Evolutionary conservation across 1,140 invertebrate species (phyloP).

Genomic region (Centruroides sculpturatus): DNA sequence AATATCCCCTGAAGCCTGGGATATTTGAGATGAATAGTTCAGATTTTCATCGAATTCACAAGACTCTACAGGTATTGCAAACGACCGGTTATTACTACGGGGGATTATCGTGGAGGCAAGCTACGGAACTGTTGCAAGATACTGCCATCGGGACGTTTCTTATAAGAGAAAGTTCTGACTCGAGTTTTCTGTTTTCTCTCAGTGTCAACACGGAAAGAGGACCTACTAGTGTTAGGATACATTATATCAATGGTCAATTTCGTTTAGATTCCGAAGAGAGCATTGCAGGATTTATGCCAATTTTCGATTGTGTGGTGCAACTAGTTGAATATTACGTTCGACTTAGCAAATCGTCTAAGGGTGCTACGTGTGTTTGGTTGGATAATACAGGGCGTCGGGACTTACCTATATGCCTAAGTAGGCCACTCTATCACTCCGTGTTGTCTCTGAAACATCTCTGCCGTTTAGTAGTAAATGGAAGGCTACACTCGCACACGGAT

Average conservation of each 20-base stretch:
- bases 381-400: constrained; percentile 49
- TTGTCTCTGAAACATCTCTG: constrained; percentile 52
- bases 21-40: too few species aligned
- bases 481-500: too few species aligned
- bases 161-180: constrained; percentile 62
- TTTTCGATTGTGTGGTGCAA: constrained; percentile 55
- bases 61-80: not conserved
- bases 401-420: constrained; percentile 50
- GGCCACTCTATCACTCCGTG: constrained; percentile 43
- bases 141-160: constrained; percentile 47
- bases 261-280: constrained; percentile 55
- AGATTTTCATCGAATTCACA: not conserved
- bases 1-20: too few species aligned
- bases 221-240: constrained; percentile 64
- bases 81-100: constrained; percentile 55
- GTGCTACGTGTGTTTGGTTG: constrained; percentile 39
- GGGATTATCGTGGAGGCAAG: constrained; percentile 51
- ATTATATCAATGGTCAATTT: constrained; percentile 55
- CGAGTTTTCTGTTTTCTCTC: constrained; percentile 58
- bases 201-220: constrained; percentile 69
- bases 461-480: constrained; percentile 39
- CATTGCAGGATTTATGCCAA: constrained; percentile 46
- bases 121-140: constrained; percentile 46
- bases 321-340: constrained; percentile 57
- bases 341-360: constrained; percentile 1